Percentiles rank a stretch among this genome's conserved stretches.
Conservation (phyloP, 1,140 invertebrate genomes). For the Cepaea nemoralis region DNA sequence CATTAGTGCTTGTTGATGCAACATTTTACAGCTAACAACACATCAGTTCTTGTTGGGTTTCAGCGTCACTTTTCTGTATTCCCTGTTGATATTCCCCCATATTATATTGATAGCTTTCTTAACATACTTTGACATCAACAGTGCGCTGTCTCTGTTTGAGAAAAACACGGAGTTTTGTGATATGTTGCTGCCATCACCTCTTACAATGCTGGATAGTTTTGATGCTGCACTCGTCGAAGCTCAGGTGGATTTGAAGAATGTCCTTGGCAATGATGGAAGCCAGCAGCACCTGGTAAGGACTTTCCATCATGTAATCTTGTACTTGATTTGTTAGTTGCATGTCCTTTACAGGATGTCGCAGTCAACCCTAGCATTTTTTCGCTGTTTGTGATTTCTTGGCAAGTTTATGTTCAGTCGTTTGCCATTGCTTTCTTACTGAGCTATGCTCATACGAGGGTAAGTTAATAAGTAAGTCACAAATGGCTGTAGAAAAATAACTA, state of each 20-base stretch:
- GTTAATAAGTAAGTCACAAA: too few relatives aligned
- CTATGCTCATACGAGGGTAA: too few relatives aligned
- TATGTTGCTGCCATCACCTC: conserved; percentile 75
- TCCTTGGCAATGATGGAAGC: conserved; percentile 47
- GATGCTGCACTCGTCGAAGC: conserved; percentile 77
- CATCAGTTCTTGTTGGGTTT: neutral
- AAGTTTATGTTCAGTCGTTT: too few relatives aligned
- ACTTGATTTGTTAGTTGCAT: too few relatives aligned
- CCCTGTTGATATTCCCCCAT: neutral
- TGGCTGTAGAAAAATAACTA: too few relatives aligned
- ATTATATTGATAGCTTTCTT: neutral
- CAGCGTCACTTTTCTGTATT: neutral
- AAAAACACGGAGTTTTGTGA: conserved; percentile 75
- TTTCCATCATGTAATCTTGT: neutral
- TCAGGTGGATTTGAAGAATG: conserved; percentile 65
- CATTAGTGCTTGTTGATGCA: too few relatives aligned
- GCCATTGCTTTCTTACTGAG: too few relatives aligned
- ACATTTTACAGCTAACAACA: too few relatives aligned
- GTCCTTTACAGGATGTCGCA: too few relatives aligned
- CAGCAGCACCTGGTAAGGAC: conserved; percentile 34
- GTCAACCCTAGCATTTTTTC: too few relatives aligned
- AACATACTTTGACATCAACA: conserved; percentile 67
- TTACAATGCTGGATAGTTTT: conserved; percentile 76
- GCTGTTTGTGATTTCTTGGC: too few relatives aligned
- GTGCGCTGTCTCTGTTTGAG: conserved; percentile 79